Evolutionary conservation across 2,888 invertebrate genomes (phyloP).

Genomic region (Amphipyra tragopoginis): DNA sequence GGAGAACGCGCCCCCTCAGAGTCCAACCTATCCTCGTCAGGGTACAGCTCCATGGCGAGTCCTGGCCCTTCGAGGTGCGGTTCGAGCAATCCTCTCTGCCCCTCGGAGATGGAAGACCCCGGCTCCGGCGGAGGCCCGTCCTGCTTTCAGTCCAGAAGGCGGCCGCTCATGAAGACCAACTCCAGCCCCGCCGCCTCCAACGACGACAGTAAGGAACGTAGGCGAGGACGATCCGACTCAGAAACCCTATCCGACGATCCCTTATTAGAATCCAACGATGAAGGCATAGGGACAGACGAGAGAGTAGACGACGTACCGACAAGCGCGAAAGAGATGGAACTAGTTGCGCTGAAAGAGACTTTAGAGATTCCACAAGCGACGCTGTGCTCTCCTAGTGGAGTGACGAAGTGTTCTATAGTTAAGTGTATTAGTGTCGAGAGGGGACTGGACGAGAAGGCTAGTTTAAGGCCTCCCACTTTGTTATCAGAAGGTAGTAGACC

Average conservation of each 20-base stretch:
- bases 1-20: slow-evolving; percentile 94
- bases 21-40: slow-evolving; percentile 95
- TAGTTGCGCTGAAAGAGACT: slow-evolving; percentile 81
- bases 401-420: slow-evolving; percentile 87
- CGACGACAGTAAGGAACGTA: slow-evolving; percentile 85
- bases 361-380: slow-evolving; percentile 84
- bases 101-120: slow-evolving; percentile 93
- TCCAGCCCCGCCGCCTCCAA: slow-evolving; percentile 85
- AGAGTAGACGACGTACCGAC: slow-evolving; percentile 93
- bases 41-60: slow-evolving; percentile 96
- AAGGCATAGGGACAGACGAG: slow-evolving; percentile 94
- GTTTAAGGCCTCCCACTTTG: slow-evolving; percentile 84
- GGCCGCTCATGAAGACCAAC: slow-evolving; percentile 91
- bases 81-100: slow-evolving; percentile 94
- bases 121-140: slow-evolving; percentile 90
- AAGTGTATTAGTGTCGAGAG: slow-evolving; percentile 90
- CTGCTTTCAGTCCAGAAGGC: slow-evolving; percentile 88
- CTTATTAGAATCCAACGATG: slow-evolving; percentile 93
- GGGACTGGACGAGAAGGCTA: slow-evolving; percentile 84
- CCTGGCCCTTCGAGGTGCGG: slow-evolving; percentile 95
- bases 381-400: slow-evolving; percentile 84
- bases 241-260: slow-evolving; percentile 94
- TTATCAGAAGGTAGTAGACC: slow-evolving; percentile 90
- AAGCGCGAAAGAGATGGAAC: slow-evolving; percentile 91
- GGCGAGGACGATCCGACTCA: slow-evolving; percentile 92